These are phyloP conservation scores for Miniopterus natalensis DNA, from an alignment of 2,113 vertebrate genomes.

Conservation along the genomic window DNA sequence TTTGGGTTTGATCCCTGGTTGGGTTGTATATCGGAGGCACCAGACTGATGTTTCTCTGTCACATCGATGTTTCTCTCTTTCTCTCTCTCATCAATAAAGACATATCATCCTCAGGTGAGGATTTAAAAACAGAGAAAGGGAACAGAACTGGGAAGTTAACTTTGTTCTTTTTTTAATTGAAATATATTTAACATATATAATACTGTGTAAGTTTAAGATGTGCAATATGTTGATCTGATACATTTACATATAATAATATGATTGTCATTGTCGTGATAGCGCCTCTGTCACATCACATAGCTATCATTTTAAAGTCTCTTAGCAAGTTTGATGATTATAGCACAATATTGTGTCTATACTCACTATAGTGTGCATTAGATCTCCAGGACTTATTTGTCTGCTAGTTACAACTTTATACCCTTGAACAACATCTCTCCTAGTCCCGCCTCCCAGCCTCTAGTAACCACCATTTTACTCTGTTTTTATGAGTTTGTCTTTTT, in stretches of 20 bases:
- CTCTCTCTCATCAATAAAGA: no score
- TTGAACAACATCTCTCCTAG: not conserved
- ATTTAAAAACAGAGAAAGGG: not conserved
- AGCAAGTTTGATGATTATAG: not conserved
- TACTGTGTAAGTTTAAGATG: not conserved
- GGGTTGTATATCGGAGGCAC: no score
- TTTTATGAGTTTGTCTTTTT: not conserved
- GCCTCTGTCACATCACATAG: not conserved
- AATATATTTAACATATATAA: not conserved
- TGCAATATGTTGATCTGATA: not conserved
- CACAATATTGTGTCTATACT: not conserved
- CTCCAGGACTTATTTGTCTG: not conserved
- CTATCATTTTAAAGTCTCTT: not conserved
- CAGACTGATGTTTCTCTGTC: no score
- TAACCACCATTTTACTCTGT: not conserved
- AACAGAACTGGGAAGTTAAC: not conserved
- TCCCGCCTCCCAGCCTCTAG: not conserved
- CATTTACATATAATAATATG: not conserved
- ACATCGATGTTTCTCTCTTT: not conserved
- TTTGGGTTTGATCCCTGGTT: not conserved
- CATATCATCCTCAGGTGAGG: not conserved
- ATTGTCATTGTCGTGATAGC: not conserved
- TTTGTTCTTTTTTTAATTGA: not conserved
- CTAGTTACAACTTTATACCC: no score
- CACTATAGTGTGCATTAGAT: not conserved